phyloP scores from a whole-genome alignment of 2,888 invertebrate species.

The Exephanes ischioxanthus region DNA sequence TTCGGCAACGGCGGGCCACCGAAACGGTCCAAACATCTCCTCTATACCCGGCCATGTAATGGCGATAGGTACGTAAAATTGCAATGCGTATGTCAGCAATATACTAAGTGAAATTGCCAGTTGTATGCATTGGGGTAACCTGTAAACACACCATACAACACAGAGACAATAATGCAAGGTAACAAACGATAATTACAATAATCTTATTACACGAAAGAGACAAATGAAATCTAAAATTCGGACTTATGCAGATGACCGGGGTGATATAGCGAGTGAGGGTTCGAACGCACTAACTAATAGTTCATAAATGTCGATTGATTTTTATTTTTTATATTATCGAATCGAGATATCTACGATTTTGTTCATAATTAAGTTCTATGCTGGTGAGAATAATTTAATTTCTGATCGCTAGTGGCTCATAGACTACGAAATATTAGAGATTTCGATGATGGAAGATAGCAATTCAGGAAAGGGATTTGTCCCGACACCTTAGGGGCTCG shows the following conservation, averaged over 20 bases:
- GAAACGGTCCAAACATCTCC: slow-evolving; percentile 86
- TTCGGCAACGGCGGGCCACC: slow-evolving; percentile 88
- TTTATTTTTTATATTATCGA: background rate
- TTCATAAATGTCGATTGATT: background rate
- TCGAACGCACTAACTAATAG: background rate
- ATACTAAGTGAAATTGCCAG: slow-evolving; percentile 94
- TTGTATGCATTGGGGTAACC: slow-evolving; percentile 93
- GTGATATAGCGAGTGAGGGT: background rate
- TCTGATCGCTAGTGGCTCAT: background rate
- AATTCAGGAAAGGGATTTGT: background rate
- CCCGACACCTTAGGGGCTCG: background rate
- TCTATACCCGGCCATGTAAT: slow-evolving; percentile 93
- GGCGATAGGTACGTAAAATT: slow-evolving; percentile 97
- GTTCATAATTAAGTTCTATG: background rate
- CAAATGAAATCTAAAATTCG: slow-evolving; percentile 22
- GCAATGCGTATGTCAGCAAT: slow-evolving; percentile 95
- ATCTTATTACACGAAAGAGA: slow-evolving; percentile 44
- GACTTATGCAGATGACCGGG: slow-evolving; percentile 8
- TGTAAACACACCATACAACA: slow-evolving; percentile 82
- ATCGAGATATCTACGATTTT: background rate
- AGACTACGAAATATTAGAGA: background rate
- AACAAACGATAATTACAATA: slow-evolving; percentile 39
- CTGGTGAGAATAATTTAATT: background rate
- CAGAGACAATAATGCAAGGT: slow-evolving; percentile 51
- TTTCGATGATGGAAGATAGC: background rate